Evolutionary conservation across 2,888 invertebrate species (phyloP).

Genomic region (Ophioninae sp.): DNA sequence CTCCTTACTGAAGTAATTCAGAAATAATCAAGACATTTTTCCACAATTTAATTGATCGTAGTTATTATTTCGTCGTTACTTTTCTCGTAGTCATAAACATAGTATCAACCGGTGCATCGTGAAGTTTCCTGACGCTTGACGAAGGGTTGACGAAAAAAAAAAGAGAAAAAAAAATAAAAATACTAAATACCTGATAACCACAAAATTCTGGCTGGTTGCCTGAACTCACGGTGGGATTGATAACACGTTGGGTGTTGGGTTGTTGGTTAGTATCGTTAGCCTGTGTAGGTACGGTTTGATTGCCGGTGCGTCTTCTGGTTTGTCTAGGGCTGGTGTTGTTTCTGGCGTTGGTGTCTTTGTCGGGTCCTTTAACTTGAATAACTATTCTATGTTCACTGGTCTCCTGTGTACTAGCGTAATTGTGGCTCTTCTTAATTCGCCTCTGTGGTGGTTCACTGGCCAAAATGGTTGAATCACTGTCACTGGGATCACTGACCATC

Average conservation of each 20-base stretch:
- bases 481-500: constrained; percentile 95
- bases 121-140: too few relatives aligned
- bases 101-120: background rate
- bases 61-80: background rate
- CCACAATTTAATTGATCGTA: background rate
- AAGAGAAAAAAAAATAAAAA: constrained; percentile 23
- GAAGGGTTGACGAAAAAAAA: constrained; percentile 11
- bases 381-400: constrained; percentile 90
- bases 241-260: constrained; percentile 51
- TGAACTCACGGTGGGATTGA: constrained; percentile 65
- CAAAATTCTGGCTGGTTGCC: constrained; percentile 63
- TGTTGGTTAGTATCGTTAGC: constrained; percentile 38
- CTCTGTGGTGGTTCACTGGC: constrained; percentile 90
- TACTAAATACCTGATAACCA: constrained; percentile 65
- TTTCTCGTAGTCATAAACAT: background rate
- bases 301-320: constrained; percentile 67
- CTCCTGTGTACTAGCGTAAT: constrained; percentile 73
- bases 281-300: constrained; percentile 54
- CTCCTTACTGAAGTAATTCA: too few relatives aligned
- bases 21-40: too few relatives aligned
- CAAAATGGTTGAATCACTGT: constrained; percentile 93
- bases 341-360: constrained; percentile 77
- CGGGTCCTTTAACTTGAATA: constrained; percentile 89
- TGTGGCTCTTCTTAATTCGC: constrained; percentile 71
- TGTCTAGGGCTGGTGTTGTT: constrained; percentile 76